These are phyloP conservation scores for Steinernema hermaphroditum DNA, from an alignment of 2,888 invertebrate genomes.

Conservation along the genomic window DNA sequence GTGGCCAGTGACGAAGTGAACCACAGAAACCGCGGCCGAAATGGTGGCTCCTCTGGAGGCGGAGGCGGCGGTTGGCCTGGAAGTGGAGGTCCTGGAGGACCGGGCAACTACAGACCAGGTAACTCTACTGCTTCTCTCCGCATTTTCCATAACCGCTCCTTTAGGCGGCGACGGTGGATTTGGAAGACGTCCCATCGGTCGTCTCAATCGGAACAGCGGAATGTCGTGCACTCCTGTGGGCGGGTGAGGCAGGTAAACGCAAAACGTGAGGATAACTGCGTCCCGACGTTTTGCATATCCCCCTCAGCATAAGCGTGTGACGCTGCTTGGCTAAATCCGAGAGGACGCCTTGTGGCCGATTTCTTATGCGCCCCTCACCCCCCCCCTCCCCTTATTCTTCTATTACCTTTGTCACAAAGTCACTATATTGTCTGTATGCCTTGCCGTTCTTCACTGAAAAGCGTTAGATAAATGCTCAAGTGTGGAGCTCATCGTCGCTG, in stretches of 20 bases:
- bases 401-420: no score
- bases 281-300: no score
- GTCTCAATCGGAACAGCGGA: not conserved
- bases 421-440: no score
- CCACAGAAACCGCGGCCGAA: not conserved
- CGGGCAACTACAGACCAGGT: not conserved
- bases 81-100: constrained; percentile 25
- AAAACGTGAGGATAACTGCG: no score
- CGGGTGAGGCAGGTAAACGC: constrained; percentile 24
- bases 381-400: no score
- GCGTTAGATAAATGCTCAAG: no score
- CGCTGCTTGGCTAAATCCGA: constrained; percentile 28
- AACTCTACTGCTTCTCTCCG: no score
- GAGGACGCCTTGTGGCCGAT: constrained; percentile 27
- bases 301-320: constrained; percentile 14
- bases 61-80: constrained; percentile 10
- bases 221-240: constrained; percentile 23
- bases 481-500: no score
- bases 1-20: constrained; percentile 1
- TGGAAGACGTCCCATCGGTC: constrained; percentile 11
- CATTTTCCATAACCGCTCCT: no score
- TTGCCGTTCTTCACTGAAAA: no score
- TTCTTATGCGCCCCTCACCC: not conserved
- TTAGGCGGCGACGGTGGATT: not conserved
- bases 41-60: not conserved